phyloP scores from a whole-genome alignment of 1,140 invertebrate genomes.

The Drosophila kohkoa region DNA sequence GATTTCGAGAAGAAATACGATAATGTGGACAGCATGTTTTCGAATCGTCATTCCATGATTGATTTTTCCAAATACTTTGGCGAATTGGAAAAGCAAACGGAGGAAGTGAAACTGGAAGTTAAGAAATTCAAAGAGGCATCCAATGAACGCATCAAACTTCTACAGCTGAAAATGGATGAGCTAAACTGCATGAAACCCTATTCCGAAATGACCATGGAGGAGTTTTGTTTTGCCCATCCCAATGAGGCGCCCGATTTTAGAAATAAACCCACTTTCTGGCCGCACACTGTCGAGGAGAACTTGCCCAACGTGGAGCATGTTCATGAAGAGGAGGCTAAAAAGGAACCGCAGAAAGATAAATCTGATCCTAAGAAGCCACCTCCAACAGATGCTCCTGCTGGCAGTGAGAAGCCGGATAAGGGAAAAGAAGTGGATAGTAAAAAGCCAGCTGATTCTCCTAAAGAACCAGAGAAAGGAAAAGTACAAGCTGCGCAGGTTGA shows the following conservation, averaged over 20 bases:
- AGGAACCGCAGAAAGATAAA: conserved; percentile 10
- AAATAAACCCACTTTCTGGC: conserved; percentile 92
- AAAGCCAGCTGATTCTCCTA: background rate
- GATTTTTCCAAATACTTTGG: conserved; percentile 63
- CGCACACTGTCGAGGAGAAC: conserved; percentile 88
- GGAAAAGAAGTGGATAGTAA: background rate
- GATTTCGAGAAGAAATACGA: conserved; percentile 66
- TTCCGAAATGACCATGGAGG: conserved; percentile 95
- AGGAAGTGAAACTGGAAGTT: conserved; percentile 36
- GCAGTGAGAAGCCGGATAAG: background rate
- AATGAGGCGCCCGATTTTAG: conserved; percentile 88
- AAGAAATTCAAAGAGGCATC: conserved; percentile 53
- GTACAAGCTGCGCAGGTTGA: background rate
- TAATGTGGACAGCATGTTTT: conserved; percentile 58
- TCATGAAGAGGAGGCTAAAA: conserved; percentile 17
- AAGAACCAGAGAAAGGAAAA: conserved; percentile 2
- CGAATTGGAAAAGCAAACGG: conserved; percentile 27
- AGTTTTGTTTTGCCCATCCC: conserved; percentile 90
- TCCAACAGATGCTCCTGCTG: conserved; percentile 13
- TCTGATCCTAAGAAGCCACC: conserved; percentile 22
- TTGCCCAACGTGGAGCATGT: conserved; percentile 28
- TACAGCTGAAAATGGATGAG: conserved; percentile 14
- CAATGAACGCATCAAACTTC: conserved; percentile 48
- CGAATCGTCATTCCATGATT: conserved; percentile 54
- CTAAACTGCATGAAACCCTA: conserved; percentile 86